Base-by-base conservation (phyloP, 2,888 invertebrate species). In the Drosophila antonietae region DNA sequence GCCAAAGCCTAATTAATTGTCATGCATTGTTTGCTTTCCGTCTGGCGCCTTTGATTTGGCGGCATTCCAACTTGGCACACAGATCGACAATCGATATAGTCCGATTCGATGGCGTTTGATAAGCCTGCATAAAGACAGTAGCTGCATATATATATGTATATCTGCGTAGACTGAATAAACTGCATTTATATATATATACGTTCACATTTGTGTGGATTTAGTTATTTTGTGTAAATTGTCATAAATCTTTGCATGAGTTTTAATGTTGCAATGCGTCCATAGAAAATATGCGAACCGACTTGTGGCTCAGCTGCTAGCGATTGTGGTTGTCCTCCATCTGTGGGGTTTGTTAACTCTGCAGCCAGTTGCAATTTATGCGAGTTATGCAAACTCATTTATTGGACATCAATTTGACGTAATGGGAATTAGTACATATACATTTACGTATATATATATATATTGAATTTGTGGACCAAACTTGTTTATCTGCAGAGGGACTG, bases 391-490 rank as follows among this genome's bases (percentile, higher is more conserved):
- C 80, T 73, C 78, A 81, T 83, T 83, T 75, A 66, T 73, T 70
- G 78, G 73, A 86, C 90, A 88, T 85, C 83, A 76, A 80, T 86
- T 90, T 80, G 87, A 82, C 86, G 82, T 89, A 85, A 84, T 84
- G 85, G 72, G 75, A 81, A 79, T 73, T 59, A 65, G 68, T 67
- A 52, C 64, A 46, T 46, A 46, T 23, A 68, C 20, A 59, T 35
- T 39, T 33, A 10, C 33, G 33, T 52, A 49, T 31, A 47, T 18
- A 37, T 20, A 47, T 47, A 55, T 23, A 55, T n/a, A 51, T 37
- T 39, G 31, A 62, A 43, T 76, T 51, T 57, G 28, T 44, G 35
- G 31, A 61, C 55, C 15, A 41, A 68, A 75, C 76, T 75, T 59
- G 80, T 80, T 76, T 63, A 39, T 46, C 57, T 63, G 44, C 14